phyloP scores from a whole-genome alignment of 2,888 invertebrate genomes.

The Drosophila siamana region DNA sequence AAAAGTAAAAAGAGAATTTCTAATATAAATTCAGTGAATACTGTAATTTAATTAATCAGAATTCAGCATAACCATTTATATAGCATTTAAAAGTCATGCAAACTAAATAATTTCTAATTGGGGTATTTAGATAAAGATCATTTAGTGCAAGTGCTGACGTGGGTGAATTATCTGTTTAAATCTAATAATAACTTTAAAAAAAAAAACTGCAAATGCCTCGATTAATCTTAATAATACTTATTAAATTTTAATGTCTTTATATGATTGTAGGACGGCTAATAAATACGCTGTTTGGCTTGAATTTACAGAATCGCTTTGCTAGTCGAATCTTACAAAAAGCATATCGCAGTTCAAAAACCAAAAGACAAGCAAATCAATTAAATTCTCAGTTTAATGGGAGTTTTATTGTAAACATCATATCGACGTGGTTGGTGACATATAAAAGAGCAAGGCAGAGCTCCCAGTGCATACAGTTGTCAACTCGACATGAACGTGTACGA shows the following conservation, averaged over 20 bases:
- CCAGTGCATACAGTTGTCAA: constrained; percentile 41
- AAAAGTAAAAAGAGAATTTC: constrained; percentile 4
- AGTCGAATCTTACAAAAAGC: constrained; percentile 17
- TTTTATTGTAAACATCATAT: constrained; percentile 56
- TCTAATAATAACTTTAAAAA: too few relatives aligned
- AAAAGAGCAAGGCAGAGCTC: constrained; percentile 28
- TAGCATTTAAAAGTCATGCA: too few relatives aligned
- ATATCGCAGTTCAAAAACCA: constrained; percentile 23
- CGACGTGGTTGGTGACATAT: constrained; percentile 24
- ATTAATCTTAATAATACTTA: background rate
- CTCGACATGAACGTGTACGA: constrained; percentile 50
- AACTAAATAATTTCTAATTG: too few relatives aligned
- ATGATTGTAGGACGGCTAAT: constrained; percentile 7
- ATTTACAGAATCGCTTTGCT: background rate
- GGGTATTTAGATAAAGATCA: constrained; percentile 10
- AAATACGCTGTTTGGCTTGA: background rate
- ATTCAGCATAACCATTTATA: too few relatives aligned
- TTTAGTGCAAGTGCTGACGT: constrained; percentile 40
- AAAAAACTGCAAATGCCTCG: too few relatives aligned
- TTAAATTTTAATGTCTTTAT: background rate
- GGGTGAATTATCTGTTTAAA: background rate
- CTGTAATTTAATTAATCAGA: background rate
- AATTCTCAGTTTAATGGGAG: constrained; percentile 5
- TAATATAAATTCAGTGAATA: background rate
- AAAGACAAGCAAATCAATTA: constrained; percentile 4